Base-by-base conservation (phyloP, 2,888 invertebrate species). In the Dasysyrphus albostriatus region DNA sequence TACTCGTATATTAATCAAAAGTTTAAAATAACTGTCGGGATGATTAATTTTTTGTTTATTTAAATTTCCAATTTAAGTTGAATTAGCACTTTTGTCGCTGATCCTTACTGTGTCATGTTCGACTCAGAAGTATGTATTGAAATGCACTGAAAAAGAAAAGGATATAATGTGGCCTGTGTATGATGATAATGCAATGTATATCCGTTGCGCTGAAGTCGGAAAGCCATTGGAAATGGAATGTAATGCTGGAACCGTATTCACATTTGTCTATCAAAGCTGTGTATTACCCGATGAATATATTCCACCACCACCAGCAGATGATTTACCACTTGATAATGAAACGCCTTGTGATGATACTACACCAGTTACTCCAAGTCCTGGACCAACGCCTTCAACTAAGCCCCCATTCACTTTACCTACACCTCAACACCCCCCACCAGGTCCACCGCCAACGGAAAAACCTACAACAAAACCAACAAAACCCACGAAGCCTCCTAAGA, bases 151-250 rank as follows among this genome's bases (percentile, higher is more conserved):
- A 4, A 89, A 90, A 0, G 92, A 92, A 88, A 75, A 91, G 10
- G 90, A 90, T 81, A 90, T 92, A 34, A 90, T 92, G 75, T 93
- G 92, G 92, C 92, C 93, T 3, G 91, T 90, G 88, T 92, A 92
- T 65, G 88, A 90, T 51, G 90, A 92, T 88, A 90, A 89, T 73
- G 89, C 91, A 10, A 89, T 89, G 79, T 93, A 91, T 84, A 91
- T 88, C 76, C 89, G 90, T 32, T 93, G 92, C 74, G 88, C 89
- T 54, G 83, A 88, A 2, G 61, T 90, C 51, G 89, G 88, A 16
- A 89, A 76, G 58, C 89, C 89, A 56, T 32, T 90, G 77, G 89
- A 88, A 16, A 88, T 91, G 39, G 88, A 83, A 56, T 92, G 92
- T 63, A 89, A 89, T 14, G 72, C 89, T 37, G 92, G 92, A 3